Evolutionary conservation across 2,113 vertebrate genomes (phyloP).

Genomic region (Myiozetetes cayanensis): DNA sequence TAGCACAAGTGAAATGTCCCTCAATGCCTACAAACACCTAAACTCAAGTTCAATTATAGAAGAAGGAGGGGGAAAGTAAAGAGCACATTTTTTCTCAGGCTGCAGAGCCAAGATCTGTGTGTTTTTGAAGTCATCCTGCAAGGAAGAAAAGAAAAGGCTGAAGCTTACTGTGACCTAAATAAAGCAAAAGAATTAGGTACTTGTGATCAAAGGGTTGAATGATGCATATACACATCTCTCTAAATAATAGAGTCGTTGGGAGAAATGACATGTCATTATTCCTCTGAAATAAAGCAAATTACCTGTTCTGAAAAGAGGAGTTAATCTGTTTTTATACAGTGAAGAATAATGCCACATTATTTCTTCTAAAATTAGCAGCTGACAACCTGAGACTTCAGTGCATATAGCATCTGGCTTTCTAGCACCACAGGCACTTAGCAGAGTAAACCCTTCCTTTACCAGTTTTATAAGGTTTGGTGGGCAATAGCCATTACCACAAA

Average conservation of each 20-base stretch:
- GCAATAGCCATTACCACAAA: background rate
- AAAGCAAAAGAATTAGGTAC: slow-evolving; percentile 36
- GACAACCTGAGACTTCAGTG: slow-evolving; percentile 16
- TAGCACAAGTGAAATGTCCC: background rate
- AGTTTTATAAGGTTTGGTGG: background rate
- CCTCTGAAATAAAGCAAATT: slow-evolving; percentile 39
- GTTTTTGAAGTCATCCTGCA: slow-evolving; percentile 27
- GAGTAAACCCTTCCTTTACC: background rate
- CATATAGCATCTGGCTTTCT: background rate
- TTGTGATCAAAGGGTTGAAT: slow-evolving; percentile 54
- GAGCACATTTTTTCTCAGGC: background rate
- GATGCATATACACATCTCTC: slow-evolving; percentile 39
- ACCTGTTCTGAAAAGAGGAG: slow-evolving; percentile 40
- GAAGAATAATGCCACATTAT: slow-evolving; percentile 46
- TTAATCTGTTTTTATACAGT: slow-evolving; percentile 37
- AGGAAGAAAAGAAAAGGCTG: slow-evolving; percentile 29
- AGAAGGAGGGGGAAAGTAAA: background rate
- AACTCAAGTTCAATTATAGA: background rate
- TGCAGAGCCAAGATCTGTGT: slow-evolving; percentile 17
- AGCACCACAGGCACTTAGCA: background rate
- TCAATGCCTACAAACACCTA: background rate
- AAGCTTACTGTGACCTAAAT: slow-evolving; percentile 49
- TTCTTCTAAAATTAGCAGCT: slow-evolving; percentile 49
- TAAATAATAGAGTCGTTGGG: slow-evolving; percentile 27
- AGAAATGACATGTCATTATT: slow-evolving; percentile 49